phyloP scores from a whole-genome alignment of 2,888 invertebrate species.

The Neria commutata region DNA sequence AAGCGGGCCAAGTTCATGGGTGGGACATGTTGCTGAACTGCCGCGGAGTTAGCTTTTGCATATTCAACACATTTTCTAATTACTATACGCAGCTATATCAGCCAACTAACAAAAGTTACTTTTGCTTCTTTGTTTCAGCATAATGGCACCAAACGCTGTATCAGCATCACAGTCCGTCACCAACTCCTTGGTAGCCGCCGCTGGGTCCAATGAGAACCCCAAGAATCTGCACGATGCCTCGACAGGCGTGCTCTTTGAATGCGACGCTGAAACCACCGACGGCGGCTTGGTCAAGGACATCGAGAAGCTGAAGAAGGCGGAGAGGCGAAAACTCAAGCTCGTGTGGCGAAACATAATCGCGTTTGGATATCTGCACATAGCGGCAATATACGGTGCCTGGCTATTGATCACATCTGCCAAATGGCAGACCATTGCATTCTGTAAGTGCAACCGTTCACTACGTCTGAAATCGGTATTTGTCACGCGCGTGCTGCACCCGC shows the following conservation, averaged over 20 bases:
- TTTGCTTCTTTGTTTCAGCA: constrained; percentile 31
- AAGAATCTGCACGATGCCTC: constrained; percentile 50
- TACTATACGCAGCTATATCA: constrained; percentile 1
- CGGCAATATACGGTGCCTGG: constrained; percentile 78
- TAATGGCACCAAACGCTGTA: constrained; percentile 67
- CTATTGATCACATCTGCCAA: constrained; percentile 76
- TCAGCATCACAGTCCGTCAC: constrained; percentile 61
- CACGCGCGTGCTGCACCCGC: too few relatives aligned
- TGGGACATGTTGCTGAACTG: too few relatives aligned
- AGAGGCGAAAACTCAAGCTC: constrained; percentile 66
- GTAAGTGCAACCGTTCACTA: constrained; percentile 71
- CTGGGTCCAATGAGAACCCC: constrained; percentile 43
- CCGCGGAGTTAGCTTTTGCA: too few relatives aligned
- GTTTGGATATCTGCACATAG: constrained; percentile 76
- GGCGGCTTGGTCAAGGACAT: constrained; percentile 68
- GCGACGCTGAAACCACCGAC: constrained; percentile 71
- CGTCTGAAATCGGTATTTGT: too few relatives aligned
- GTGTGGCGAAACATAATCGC: constrained; percentile 87
- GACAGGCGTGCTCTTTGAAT: constrained; percentile 71
- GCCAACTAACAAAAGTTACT: constrained; percentile 9
- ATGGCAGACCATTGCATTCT: constrained; percentile 72
- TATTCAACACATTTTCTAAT: constrained; percentile 8
- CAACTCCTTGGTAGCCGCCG: constrained; percentile 46
- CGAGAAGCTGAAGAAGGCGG: constrained; percentile 65
- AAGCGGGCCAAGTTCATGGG: constrained; percentile 5